Conservation (phyloP, 2,888 invertebrate species). For the Tetheella fluctuosa region DNA sequence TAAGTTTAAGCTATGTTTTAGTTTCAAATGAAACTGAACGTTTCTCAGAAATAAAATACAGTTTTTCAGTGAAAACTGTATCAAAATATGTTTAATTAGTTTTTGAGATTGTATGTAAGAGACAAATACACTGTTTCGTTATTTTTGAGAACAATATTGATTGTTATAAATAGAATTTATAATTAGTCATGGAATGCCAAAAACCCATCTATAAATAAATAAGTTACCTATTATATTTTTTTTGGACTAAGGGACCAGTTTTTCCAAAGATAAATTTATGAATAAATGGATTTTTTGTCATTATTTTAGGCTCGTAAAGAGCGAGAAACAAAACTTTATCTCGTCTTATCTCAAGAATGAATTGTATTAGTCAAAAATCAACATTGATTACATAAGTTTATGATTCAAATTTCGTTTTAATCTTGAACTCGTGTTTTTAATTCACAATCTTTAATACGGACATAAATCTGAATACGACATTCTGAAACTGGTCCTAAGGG, state of each 20-base stretch:
- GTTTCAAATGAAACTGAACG: too few species aligned
- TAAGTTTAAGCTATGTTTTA: neutral
- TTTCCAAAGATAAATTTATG: too few species aligned
- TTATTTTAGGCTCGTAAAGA: too few species aligned
- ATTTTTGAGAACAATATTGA: neutral
- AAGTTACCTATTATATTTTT: neutral
- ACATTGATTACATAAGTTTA: too few species aligned
- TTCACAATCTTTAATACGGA: too few species aligned
- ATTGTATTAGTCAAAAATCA: too few species aligned
- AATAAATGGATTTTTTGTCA: too few species aligned
- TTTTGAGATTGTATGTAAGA: neutral
- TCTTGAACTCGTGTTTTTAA: too few species aligned
- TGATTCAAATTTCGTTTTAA: too few species aligned
- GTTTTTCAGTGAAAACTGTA: neutral
- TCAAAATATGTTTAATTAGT: neutral
- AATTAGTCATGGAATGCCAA: neutral
- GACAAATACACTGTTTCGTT: neutral
- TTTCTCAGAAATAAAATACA: neutral
- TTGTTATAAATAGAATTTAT: neutral
- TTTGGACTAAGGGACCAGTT: neutral
- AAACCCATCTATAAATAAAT: neutral
- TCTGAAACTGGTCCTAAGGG: neutral
- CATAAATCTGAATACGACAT: too few species aligned
- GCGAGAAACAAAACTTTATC: too few species aligned
- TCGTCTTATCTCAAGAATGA: too few species aligned